Conservation (phyloP, 2,113 vertebrate genomes). For the Solea senegalensis region DNA sequence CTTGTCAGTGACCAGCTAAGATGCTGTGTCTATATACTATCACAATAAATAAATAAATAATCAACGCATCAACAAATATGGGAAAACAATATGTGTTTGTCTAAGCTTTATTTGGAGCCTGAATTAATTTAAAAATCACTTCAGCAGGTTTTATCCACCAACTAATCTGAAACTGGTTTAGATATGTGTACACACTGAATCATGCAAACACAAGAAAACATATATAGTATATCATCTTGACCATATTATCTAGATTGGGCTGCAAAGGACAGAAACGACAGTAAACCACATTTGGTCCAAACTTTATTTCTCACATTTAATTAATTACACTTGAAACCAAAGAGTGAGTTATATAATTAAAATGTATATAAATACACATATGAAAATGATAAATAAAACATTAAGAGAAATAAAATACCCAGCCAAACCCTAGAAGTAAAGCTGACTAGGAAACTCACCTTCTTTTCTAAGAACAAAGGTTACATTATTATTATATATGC, state of each 20-base stretch:
- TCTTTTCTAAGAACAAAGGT: conserved; percentile 10
- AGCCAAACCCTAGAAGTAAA: neutral
- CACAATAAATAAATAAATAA: no score
- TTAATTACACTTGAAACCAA: conserved; percentile 40
- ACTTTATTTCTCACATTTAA: conserved; percentile 54
- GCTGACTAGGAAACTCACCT: neutral
- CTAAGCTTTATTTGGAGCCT: no score
- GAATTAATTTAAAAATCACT: no score
- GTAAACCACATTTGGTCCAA: conserved; percentile 36
- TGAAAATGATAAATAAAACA: neutral
- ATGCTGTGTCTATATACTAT: no score
- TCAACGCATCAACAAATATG: no score
- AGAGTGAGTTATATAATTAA: conserved; percentile 15
- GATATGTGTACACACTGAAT: no score
- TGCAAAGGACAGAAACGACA: neutral
- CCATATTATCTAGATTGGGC: neutral
- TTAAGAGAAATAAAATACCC: conserved; percentile 1
- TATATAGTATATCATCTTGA: neutral
- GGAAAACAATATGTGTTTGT: no score
- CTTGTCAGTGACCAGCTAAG: no score
- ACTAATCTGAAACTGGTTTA: no score
- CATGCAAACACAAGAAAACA: neutral
- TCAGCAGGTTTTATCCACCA: no score
- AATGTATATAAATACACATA: conserved; percentile 19
- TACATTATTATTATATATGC: neutral